phyloP scores from a whole-genome alignment of 2,113 vertebrate genomes.

The Panurus biarmicus region DNA sequence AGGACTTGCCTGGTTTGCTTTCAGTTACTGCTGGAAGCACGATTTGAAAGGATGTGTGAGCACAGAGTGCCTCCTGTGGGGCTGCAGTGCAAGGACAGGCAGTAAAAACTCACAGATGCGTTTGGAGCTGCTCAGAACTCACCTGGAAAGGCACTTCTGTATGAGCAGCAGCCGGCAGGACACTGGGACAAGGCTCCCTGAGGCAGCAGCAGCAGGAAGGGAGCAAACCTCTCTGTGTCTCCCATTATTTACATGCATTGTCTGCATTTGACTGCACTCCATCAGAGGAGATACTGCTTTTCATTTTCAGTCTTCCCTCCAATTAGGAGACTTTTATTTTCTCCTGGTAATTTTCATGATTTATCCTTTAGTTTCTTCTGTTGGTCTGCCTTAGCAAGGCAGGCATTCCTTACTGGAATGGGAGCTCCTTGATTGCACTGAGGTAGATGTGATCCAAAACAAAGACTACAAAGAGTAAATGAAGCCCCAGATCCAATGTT shows the following conservation, averaged over 20 bases:
- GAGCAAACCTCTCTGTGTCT: not conserved
- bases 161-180: not conserved
- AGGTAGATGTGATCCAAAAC: not conserved
- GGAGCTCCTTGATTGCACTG: not conserved
- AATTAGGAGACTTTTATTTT: not conserved
- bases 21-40: not conserved
- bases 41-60: not conserved
- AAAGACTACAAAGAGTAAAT: not conserved
- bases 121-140: not conserved
- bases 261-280: not conserved
- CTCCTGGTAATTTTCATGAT: not conserved
- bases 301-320: not conserved
- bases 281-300: not conserved
- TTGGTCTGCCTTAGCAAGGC: not conserved
- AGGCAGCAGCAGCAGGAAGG: not conserved
- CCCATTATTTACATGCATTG: not conserved
- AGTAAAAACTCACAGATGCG: not conserved
- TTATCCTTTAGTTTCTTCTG: not conserved
- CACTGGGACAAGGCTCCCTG: not conserved
- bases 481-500: not conserved
- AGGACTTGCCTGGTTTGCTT: not conserved
- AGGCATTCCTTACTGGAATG: not conserved
- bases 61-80: constrained; percentile 40
- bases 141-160: not conserved
- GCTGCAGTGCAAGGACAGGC: not conserved